These are phyloP conservation scores for Erpobdella octoculata DNA, from an alignment of 2,888 invertebrate genomes.

Conservation along the genomic window DNA sequence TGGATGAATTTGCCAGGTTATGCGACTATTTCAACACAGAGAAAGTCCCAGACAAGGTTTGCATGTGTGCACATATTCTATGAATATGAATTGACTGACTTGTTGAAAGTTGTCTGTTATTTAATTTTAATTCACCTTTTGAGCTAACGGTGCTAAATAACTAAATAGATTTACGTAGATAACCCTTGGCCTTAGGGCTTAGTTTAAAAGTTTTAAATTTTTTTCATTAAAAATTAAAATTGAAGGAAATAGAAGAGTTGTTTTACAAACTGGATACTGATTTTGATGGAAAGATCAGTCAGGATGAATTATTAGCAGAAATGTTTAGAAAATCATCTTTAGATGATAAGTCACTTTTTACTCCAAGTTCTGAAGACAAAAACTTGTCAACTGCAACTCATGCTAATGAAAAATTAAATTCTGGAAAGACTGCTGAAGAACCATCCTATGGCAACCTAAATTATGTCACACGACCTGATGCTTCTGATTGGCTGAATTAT, in stretches of 20 bases:
- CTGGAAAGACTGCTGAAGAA: neutral
- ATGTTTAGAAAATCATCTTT: conserved; percentile 13
- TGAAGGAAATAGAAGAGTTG: conserved; percentile 10
- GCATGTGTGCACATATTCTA: neutral
- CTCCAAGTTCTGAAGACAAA: neutral
- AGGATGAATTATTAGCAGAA: conserved; percentile 19
- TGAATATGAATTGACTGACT: neutral
- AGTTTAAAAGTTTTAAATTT: too few species aligned
- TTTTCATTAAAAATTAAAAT: too few species aligned
- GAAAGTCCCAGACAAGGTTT: neutral
- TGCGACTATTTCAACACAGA: conserved; percentile 22
- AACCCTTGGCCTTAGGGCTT: too few species aligned
- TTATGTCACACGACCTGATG: conserved; percentile 2
- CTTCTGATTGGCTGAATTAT: conserved; percentile 20
- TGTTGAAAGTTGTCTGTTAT: too few species aligned
- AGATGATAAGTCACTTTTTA: neutral
- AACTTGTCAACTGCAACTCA: neutral
- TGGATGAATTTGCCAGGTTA: conserved; percentile 17
- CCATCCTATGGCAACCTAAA: neutral
- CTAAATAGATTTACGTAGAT: too few species aligned
- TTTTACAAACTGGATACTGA: conserved; percentile 10
- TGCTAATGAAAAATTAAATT: neutral
- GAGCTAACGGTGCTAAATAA: too few species aligned
- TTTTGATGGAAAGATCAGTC: conserved; percentile 11
- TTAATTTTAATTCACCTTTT: too few species aligned